Conservation (phyloP, 2,797 vertebrate species). For the Clamator glandarius region DNA sequence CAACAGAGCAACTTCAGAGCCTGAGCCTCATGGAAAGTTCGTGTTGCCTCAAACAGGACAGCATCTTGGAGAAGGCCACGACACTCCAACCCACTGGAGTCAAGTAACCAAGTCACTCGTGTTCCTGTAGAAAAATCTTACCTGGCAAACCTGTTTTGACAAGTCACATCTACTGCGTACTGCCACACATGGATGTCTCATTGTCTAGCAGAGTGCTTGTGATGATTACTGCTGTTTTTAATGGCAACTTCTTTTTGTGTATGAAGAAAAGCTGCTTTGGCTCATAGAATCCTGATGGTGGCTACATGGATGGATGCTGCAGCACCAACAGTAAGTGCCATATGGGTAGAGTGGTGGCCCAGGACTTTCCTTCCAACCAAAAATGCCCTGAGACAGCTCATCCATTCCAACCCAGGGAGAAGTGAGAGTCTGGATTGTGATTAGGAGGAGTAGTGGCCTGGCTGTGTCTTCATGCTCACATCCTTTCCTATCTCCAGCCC, state of each 20-base stretch:
- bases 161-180: background rate
- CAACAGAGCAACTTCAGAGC: background rate
- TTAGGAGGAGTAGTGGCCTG: background rate
- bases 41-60: background rate
- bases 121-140: background rate
- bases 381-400: background rate
- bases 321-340: background rate
- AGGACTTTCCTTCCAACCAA: background rate
- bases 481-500: background rate
- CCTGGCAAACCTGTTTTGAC: background rate
- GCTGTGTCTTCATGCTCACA: background rate
- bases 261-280: background rate
- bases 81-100: background rate
- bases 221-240: background rate
- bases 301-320: accelerated
- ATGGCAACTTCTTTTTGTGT: background rate
- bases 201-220: background rate
- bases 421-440: background rate
- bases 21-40: background rate
- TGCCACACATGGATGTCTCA: background rate
- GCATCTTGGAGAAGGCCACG: background rate
- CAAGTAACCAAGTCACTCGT: background rate
- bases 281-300: background rate
- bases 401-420: background rate
- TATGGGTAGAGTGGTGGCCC: accelerated